Conservation (phyloP, 2,797 vertebrate genomes). For the Sebastes minor region DNA sequence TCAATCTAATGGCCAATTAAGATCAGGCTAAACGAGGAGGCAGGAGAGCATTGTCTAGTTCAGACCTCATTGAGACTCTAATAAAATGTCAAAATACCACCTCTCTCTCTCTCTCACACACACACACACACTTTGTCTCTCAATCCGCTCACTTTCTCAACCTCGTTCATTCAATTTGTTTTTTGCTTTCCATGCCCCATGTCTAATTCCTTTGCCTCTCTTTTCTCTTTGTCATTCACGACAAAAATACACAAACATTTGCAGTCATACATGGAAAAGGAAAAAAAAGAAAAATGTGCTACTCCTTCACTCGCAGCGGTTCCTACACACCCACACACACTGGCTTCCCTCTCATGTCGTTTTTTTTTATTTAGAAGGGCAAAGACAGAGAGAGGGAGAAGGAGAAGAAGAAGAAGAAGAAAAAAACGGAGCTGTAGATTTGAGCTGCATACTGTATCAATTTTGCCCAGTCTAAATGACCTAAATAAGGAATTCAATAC, state of each 20-base stretch:
- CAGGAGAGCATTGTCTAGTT: constrained; percentile 77
- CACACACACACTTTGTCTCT: neutral
- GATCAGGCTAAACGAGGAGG: constrained; percentile 80
- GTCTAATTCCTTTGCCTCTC: constrained; percentile 36
- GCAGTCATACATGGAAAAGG: constrained; percentile 18
- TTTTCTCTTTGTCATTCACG: constrained; percentile 34
- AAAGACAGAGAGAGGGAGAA: constrained; percentile 49
- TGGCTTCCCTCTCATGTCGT: constrained; percentile 60
- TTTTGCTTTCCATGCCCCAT: constrained; percentile 21
- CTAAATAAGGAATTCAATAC: constrained; percentile 84
- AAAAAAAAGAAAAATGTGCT: neutral
- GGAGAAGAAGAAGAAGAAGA: neutral
- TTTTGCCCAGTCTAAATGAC: constrained; percentile 81
- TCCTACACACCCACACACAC: constrained; percentile 58
- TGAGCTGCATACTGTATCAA: constrained; percentile 81
- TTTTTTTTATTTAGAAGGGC: constrained; percentile 66
- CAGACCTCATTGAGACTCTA: constrained; percentile 74
- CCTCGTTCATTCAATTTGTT: constrained; percentile 55
- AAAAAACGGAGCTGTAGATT: constrained; percentile 68
- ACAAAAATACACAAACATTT: constrained; percentile 52
- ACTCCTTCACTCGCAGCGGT: constrained; percentile 40
- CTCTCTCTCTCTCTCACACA: neutral
- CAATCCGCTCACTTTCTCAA: constrained; percentile 26
- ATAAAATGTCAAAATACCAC: constrained; percentile 71
- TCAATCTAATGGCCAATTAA: constrained; percentile 87